These are phyloP conservation scores for Plutomurus gul DNA, from an alignment of 1,140 invertebrate species.

Conservation along the genomic window DNA sequence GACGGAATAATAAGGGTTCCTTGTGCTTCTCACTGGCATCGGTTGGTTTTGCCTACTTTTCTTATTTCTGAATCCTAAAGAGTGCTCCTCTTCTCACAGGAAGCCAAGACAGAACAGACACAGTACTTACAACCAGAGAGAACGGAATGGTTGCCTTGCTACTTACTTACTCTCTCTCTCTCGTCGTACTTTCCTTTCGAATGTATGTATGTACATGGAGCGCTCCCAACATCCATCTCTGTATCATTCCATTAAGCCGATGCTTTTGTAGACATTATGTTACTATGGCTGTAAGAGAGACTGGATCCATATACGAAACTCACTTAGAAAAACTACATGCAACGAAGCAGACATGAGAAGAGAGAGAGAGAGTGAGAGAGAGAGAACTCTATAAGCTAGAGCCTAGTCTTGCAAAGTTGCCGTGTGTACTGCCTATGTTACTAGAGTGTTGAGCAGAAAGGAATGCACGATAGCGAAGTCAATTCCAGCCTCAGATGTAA, in stretches of 20 bases:
- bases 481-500: not conserved
- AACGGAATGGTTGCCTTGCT: not conserved
- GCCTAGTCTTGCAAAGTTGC: not conserved
- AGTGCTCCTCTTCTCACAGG: not conserved
- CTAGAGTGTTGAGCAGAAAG: not conserved
- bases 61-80: not conserved
- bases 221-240: slow-evolving; percentile 34
- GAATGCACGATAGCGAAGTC: not conserved
- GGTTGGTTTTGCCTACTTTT: slow-evolving; percentile 24
- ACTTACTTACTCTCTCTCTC: not conserved
- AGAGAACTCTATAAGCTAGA: too few species aligned
- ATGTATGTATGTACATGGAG: not conserved
- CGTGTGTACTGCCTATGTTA: too few species aligned
- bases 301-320: too few species aligned
- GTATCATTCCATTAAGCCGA: slow-evolving; percentile 35
- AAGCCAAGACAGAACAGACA: not conserved
- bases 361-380: not conserved
- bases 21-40: not conserved
- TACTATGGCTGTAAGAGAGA: too few species aligned
- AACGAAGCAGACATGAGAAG: too few species aligned
- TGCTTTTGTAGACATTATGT: too few species aligned
- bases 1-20: slow-evolving; percentile 21
- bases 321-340: too few species aligned
- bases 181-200: not conserved
- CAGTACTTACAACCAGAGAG: not conserved